A percentile compares a stretch with the other conserved stretches of the same genome.
Conservation (phyloP, 1,140 invertebrate species). For the Phortica variegata region DNA sequence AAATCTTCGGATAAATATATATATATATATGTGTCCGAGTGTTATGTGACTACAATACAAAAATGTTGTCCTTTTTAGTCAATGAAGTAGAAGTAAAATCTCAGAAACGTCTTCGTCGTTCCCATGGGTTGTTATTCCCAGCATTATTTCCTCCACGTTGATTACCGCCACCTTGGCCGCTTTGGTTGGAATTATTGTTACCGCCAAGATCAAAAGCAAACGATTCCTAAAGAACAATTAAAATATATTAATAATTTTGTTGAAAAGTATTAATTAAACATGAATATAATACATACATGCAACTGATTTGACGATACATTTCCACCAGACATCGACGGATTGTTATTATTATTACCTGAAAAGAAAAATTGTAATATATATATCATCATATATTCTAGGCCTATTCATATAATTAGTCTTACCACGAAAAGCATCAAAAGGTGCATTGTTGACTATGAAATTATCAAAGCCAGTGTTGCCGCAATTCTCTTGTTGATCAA, state of each 20-base stretch:
- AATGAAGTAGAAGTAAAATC: too few species aligned
- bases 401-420: neutral
- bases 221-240: constrained; percentile 47
- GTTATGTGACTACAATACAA: too few species aligned
- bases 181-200: constrained; percentile 54
- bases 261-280: constrained; percentile 17
- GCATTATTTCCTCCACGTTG: constrained; percentile 51
- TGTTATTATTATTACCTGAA: constrained; percentile 26
- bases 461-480: constrained; percentile 45
- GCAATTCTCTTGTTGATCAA: constrained; percentile 62
- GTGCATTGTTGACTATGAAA: constrained; percentile 41
- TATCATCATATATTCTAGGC: neutral
- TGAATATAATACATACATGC: neutral
- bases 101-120: constrained; percentile 46
- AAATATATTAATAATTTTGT: constrained; percentile 35
- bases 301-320: constrained; percentile 18
- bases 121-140: constrained; percentile 53
- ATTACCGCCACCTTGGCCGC: constrained; percentile 24
- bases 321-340: constrained; percentile 33
- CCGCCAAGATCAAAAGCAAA: constrained; percentile 56
- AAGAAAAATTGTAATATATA: neutral
- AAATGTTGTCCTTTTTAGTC: too few species aligned
- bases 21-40: too few species aligned
- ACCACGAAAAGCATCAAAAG: constrained; percentile 51
- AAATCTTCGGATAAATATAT: too few species aligned